Conservation (phyloP, 2,113 vertebrate genomes). For the Perognathus longimembris region DNA sequence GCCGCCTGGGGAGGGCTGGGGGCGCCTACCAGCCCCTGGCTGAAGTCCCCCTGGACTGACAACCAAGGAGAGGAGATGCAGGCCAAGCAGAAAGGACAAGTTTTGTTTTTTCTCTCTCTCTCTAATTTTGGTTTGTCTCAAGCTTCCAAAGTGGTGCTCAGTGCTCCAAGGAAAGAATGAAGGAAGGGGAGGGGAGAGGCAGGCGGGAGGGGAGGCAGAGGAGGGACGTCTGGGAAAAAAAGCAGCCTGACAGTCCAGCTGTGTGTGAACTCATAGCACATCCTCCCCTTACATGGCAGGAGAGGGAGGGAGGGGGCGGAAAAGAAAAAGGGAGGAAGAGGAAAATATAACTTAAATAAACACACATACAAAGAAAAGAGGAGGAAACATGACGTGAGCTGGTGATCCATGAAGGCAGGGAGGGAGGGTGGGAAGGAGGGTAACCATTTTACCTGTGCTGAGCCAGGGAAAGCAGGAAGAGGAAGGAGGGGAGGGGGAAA, state of each 20-base stretch:
- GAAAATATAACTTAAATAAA: constrained; percentile 80
- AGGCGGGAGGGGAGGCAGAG: constrained; percentile 46
- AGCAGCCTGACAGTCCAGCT: constrained; percentile 85
- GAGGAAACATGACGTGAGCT: constrained; percentile 82
- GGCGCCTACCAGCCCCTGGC: background rate
- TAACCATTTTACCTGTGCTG: constrained; percentile 47
- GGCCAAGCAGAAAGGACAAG: background rate
- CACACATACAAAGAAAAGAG: constrained; percentile 70
- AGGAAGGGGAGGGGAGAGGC: constrained; percentile 42
- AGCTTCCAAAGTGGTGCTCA: constrained; percentile 76
- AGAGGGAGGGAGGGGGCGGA: constrained; percentile 69
- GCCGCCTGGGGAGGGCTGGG: constrained; percentile 3
- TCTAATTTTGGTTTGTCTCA: constrained; percentile 81
- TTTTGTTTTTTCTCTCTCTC: constrained; percentile 61
- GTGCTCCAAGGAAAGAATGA: constrained; percentile 75
- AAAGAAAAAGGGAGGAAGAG: constrained; percentile 79
- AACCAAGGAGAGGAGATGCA: too few species aligned
- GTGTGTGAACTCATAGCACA: constrained; percentile 77
- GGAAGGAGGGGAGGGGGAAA: background rate
- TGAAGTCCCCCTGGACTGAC: background rate
- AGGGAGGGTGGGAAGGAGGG: constrained; percentile 34
- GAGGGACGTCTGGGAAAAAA: constrained; percentile 83
- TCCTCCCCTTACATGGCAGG: constrained; percentile 84
- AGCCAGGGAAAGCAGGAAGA: constrained; percentile 43
- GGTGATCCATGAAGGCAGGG: constrained; percentile 78